Conservation (phyloP, 1,140 invertebrate genomes). For the Arion vulgaris region DNA sequence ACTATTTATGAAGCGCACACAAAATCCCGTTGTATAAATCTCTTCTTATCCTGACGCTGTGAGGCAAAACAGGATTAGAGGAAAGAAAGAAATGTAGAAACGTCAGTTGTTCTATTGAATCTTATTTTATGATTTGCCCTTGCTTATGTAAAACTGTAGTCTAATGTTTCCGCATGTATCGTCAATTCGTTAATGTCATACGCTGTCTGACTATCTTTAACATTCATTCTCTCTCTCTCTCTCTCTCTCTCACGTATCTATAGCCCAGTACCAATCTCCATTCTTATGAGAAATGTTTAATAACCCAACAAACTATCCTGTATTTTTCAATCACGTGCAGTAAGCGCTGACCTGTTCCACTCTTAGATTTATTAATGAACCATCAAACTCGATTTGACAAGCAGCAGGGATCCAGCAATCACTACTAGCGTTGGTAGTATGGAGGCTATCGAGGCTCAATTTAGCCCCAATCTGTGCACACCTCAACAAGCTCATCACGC, state of each 20-base stretch:
- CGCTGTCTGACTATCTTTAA: background rate
- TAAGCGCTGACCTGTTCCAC: background rate
- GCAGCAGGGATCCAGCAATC: background rate
- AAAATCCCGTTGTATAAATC: too few species aligned
- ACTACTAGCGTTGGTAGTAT: background rate
- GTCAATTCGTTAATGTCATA: too few species aligned
- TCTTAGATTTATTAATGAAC: background rate
- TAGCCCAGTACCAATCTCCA: background rate
- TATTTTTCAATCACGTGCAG: background rate
- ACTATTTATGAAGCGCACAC: too few species aligned
- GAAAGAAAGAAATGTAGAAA: too few species aligned
- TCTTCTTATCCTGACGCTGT: too few species aligned
- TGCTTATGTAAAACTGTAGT: too few species aligned
- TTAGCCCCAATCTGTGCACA: background rate
- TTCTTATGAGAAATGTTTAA: background rate
- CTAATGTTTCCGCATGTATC: too few species aligned
- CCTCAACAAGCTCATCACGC: constrained; percentile 11
- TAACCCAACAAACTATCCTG: background rate
- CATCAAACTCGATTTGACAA: constrained; percentile 8
- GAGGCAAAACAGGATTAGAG: too few species aligned
- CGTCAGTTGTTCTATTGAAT: too few species aligned
- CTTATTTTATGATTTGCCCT: too few species aligned
- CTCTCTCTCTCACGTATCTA: background rate
- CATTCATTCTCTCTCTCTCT: background rate
- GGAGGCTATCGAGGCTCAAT: background rate